Conservation (phyloP, 2,113 vertebrate genomes). For the Pterocles orientalis region DNA sequence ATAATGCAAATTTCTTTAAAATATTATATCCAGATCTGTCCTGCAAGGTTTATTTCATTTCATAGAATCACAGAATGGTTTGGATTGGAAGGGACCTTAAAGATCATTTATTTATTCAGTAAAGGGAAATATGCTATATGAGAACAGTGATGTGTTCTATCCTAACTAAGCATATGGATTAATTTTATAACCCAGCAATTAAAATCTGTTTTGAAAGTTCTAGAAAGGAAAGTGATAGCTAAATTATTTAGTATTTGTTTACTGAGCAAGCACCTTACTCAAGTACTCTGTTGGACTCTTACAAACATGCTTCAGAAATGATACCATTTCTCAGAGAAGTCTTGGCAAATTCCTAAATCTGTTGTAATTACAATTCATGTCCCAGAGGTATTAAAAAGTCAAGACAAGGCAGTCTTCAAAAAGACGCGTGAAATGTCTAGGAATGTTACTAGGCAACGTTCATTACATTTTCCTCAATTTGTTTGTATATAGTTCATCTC, state of each 20-base stretch:
- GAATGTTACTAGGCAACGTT: not conserved
- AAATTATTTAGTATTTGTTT: not conserved
- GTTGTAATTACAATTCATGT: not conserved
- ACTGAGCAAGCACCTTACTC: not conserved
- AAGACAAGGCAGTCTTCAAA: not conserved
- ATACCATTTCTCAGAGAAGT: not conserved
- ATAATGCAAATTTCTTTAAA: not conserved
- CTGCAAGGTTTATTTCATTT: not conserved
- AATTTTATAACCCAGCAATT: not conserved
- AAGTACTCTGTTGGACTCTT: not conserved
- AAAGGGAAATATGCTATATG: not conserved
- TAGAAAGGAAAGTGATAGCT: not conserved
- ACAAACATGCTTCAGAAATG: not conserved
- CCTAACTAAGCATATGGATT: not conserved
- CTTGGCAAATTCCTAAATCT: not conserved
- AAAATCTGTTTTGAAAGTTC: not conserved
- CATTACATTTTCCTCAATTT: not conserved
- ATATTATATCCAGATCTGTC: not conserved
- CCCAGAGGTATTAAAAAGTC: not conserved
- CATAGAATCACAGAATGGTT: too few species aligned
- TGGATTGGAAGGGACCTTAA: too few species aligned
- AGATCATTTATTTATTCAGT: not conserved
- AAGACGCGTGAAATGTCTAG: not conserved
- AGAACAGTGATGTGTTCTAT: not conserved
- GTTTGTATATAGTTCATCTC: not conserved